Evolutionary conservation across 2,113 vertebrate genomes (phyloP).

Genomic region (Promerops cafer): DNA sequence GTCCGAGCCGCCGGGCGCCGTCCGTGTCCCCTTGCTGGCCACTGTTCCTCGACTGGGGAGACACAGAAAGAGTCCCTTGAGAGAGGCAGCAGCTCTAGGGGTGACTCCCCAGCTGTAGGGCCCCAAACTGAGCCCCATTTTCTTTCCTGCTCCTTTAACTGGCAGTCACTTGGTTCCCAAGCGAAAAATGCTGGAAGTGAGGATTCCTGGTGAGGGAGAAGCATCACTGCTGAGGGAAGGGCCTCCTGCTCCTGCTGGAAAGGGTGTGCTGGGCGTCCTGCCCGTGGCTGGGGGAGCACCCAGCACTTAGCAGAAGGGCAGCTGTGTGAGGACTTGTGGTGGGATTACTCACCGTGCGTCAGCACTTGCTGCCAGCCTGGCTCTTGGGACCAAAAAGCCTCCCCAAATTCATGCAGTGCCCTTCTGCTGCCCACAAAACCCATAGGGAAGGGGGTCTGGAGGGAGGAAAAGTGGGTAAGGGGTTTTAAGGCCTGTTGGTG

Average conservation of each 20-base stretch:
- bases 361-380: not conserved
- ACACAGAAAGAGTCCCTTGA: not conserved
- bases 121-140: not conserved
- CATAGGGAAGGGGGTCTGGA: not conserved
- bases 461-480: not conserved
- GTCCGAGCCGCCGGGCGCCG: slow-evolving; percentile 81
- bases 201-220: not conserved
- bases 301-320: not conserved
- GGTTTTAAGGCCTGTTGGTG: not conserved
- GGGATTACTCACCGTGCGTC: not conserved
- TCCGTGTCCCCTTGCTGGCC: slow-evolving; percentile 82
- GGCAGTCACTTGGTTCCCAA: not conserved
- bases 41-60: slow-evolving; percentile 82
- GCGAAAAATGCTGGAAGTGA: not conserved
- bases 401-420: not conserved
- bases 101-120: not conserved
- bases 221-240: not conserved
- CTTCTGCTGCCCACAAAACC: not conserved
- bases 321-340: not conserved
- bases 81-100: not conserved
- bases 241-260: not conserved
- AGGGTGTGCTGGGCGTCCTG: not conserved
- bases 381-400: not conserved
- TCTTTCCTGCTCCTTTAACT: not conserved
- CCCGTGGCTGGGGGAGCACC: not conserved